These are phyloP conservation scores for Catamblyrhynchus diadema DNA, from an alignment of 2,797 vertebrate species.

Conservation along the genomic window DNA sequence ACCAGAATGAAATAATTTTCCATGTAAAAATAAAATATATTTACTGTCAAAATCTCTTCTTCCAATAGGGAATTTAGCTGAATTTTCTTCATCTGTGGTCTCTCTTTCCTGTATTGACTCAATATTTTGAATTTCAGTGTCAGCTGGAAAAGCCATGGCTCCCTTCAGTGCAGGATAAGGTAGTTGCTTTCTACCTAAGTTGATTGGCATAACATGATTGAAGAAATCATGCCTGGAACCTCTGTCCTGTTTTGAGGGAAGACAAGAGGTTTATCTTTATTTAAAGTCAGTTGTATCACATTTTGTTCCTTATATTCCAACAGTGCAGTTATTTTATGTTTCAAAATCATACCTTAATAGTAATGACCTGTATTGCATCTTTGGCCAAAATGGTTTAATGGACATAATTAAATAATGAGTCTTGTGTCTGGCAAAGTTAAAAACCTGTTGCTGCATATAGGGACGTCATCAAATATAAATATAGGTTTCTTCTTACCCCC, in stretches of 20 bases:
- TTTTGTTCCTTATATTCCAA: not conserved
- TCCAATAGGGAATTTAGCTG: conserved; percentile 77
- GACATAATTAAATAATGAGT: not conserved
- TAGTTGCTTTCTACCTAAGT: conserved; percentile 53
- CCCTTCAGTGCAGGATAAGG: conserved; percentile 74
- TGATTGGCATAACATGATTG: conserved; percentile 64
- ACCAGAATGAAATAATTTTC: not conserved
- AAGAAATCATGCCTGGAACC: conserved; percentile 64
- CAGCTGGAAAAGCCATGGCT: conserved; percentile 65
- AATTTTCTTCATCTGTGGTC: conserved; percentile 75
- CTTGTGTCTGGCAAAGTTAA: not conserved
- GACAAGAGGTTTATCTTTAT: not conserved
- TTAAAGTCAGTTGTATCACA: not conserved
- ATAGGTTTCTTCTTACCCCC: not conserved
- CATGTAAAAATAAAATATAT: conserved; percentile 33
- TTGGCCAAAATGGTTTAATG: not conserved
- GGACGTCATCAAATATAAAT: not conserved
- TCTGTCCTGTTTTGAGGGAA: conserved; percentile 64
- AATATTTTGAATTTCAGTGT: conserved; percentile 67
- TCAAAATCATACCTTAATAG: not conserved
- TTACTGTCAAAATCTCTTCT: conserved; percentile 87
- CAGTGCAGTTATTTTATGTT: not conserved
- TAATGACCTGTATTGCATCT: not conserved
- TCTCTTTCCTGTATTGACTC: conserved; percentile 81
- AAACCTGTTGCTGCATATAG: not conserved